phyloP scores from a whole-genome alignment of 2,113 vertebrate species.

The Halichoerus grypus region DNA sequence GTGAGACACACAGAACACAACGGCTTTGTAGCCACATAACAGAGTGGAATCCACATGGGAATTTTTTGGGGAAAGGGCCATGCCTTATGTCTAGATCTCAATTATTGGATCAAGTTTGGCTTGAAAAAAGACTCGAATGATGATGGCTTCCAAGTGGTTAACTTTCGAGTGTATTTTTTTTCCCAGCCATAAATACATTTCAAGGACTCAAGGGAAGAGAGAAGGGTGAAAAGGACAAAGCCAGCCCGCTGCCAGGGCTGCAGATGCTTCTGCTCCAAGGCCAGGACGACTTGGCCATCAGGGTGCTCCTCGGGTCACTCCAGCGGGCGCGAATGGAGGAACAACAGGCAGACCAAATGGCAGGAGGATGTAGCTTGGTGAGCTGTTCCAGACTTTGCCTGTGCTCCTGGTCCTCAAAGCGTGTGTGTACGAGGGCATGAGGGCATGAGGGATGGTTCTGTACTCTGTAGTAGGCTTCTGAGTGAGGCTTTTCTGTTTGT shows the following conservation, averaged over 20 bases:
- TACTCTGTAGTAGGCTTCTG: neutral
- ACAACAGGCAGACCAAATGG: neutral
- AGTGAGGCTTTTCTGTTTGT: neutral
- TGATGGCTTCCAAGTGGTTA: neutral
- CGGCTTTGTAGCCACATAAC: neutral
- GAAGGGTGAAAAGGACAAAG: neutral
- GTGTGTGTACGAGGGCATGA: neutral
- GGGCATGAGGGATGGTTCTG: neutral
- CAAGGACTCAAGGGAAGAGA: neutral
- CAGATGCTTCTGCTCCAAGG: neutral
- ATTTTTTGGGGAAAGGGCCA: neutral
- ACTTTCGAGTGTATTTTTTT: neutral
- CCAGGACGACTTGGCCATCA: neutral
- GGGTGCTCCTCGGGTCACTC: rapidly evolving
- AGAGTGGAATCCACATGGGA: neutral
- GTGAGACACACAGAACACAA: neutral
- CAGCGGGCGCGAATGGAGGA: neutral
- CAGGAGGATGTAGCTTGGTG: neutral
- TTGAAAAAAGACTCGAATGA: neutral
- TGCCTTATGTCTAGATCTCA: neutral
- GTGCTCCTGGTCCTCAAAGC: neutral
- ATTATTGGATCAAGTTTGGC: neutral
- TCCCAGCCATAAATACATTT: neutral
- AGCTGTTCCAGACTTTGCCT: neutral
- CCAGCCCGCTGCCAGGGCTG: neutral